These are phyloP conservation scores for Conger conger DNA, from an alignment of 2,113 vertebrate genomes.

Conservation along the genomic window DNA sequence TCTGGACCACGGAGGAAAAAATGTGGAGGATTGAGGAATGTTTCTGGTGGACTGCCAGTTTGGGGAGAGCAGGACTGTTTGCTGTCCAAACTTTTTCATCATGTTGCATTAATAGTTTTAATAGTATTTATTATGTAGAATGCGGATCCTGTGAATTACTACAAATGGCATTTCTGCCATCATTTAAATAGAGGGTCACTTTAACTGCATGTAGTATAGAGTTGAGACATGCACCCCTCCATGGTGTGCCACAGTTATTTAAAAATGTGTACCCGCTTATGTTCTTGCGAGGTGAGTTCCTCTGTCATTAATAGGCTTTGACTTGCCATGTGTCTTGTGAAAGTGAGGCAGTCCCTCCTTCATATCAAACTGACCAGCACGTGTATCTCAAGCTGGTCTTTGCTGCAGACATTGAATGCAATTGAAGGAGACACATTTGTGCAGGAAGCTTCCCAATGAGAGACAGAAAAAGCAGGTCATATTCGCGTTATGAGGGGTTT, in stretches of 20 bases:
- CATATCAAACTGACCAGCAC: neutral
- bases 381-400: neutral
- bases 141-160: neutral
- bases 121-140: neutral
- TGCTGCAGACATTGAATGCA: neutral
- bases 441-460: constrained; percentile 23
- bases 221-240: neutral
- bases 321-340: no score
- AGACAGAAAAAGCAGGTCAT: constrained; percentile 3
- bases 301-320: no score
- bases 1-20: neutral
- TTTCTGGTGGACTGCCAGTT: neutral
- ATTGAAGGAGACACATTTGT: neutral
- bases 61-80: neutral
- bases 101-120: neutral
- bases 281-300: neutral
- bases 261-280: neutral
- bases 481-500: neutral
- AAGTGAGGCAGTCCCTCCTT: no score
- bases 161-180: neutral
- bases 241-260: neutral
- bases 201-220: neutral
- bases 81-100: neutral
- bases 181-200: neutral
- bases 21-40: neutral